phyloP scores from a whole-genome alignment of 2,888 invertebrate genomes.

The Hirudinaria manillensis region DNA sequence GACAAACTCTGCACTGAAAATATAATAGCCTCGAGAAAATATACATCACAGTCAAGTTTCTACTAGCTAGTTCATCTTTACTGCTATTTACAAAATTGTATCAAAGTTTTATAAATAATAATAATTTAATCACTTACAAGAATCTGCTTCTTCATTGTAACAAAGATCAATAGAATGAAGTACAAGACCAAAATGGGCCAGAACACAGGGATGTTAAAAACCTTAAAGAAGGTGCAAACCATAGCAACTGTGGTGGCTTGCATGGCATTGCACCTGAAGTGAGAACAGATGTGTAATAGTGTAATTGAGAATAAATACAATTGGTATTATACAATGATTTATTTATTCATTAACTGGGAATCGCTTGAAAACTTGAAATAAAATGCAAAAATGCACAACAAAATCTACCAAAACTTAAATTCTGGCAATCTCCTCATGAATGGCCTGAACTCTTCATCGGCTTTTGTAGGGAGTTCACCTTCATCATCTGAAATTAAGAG shows the following conservation, averaged over 20 bases:
- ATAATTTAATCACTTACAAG: slow-evolving; percentile 64
- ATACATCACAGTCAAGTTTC: no score
- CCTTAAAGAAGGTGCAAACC: slow-evolving; percentile 89
- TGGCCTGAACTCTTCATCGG: slow-evolving; percentile 95
- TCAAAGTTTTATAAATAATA: background rate
- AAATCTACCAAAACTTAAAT: slow-evolving; percentile 88
- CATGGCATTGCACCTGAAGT: slow-evolving; percentile 72
- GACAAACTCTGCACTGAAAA: no score
- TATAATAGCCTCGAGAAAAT: no score
- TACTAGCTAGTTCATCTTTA: no score
- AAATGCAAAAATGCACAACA: no score
- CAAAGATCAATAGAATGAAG: slow-evolving; percentile 93
- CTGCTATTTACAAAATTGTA: no score
- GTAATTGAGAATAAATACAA: background rate
- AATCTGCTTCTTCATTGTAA: slow-evolving; percentile 99
- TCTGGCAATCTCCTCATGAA: slow-evolving; percentile 93
- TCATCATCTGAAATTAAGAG: slow-evolving; percentile 73
- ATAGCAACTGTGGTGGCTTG: slow-evolving; percentile 86
- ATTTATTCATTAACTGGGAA: no score
- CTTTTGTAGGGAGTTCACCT: slow-evolving; percentile 86
- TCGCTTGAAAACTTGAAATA: no score
- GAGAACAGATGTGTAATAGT: background rate
- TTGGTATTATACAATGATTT: background rate
- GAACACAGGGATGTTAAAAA: slow-evolving; percentile 98
- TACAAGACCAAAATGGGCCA: slow-evolving; percentile 99